Conservation (phyloP, 2,113 vertebrate species). For the Triplophysa tibetana region DNA sequence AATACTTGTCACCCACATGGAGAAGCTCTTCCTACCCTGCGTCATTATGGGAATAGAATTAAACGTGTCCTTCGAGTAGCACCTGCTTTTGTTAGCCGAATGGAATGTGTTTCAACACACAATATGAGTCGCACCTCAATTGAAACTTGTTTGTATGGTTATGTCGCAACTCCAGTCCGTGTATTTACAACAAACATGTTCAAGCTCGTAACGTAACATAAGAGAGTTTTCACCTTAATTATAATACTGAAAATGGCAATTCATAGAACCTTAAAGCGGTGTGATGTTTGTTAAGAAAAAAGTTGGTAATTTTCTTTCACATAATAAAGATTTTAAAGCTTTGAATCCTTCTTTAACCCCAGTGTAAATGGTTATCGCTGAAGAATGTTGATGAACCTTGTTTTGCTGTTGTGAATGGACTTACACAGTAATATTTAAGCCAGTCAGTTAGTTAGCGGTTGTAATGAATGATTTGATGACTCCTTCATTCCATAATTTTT, state of each 20-base stretch:
- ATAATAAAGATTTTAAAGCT: not conserved
- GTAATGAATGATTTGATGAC: slow-evolving; percentile 46
- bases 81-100: not conserved
- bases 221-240: not conserved
- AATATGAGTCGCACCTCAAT: not conserved
- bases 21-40: not conserved
- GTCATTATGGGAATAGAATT: slow-evolving; percentile 7
- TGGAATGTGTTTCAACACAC: slow-evolving; percentile 34
- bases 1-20: not conserved
- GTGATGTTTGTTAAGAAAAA: not conserved
- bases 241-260: not conserved
- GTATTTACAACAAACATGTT: not conserved
- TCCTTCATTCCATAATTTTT: not conserved
- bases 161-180: not conserved
- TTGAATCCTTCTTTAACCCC: slow-evolving; percentile 8
- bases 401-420: slow-evolving; percentile 47
- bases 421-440: slow-evolving; percentile 27
- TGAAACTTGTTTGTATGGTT: slow-evolving; percentile 3
- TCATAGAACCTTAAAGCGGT: not conserved
- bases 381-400: slow-evolving; percentile 58
- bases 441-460: slow-evolving; percentile 34
- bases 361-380: slow-evolving; percentile 58
- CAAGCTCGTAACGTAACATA: not conserved
- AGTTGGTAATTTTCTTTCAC: not conserved
- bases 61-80: not conserved